phyloP scores from a whole-genome alignment of 2,888 invertebrate species.

The Ommatoiulus sabulosus region DNA sequence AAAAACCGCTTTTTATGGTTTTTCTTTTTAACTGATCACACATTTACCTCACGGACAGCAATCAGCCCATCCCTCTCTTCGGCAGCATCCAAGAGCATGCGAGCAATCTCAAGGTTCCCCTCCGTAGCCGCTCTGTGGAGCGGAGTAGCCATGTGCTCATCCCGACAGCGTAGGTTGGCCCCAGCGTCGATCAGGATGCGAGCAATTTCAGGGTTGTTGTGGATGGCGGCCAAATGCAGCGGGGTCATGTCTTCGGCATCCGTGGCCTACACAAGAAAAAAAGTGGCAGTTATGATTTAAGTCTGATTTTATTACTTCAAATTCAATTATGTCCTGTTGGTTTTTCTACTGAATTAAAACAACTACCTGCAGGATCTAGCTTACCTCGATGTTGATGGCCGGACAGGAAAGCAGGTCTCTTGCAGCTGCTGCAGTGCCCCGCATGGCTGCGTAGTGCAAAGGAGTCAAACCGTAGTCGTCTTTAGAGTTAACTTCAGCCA shows the following conservation, averaged over 20 bases:
- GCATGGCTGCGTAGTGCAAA: slow-evolving; percentile 69
- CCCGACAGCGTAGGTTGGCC: slow-evolving; percentile 63
- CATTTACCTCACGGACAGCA: slow-evolving; percentile 49
- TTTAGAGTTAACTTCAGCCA: slow-evolving; percentile 65
- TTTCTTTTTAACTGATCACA: neutral
- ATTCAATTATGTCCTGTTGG: too few species aligned
- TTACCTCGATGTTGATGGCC: slow-evolving; percentile 66
- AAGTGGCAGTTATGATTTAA: too few species aligned
- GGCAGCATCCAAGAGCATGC: slow-evolving; percentile 61
- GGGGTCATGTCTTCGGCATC: slow-evolving; percentile 66
- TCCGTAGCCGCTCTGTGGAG: slow-evolving; percentile 68
- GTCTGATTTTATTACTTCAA: too few species aligned
- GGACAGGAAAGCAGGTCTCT: slow-evolving; percentile 66
- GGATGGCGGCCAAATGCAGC: slow-evolving; percentile 68
- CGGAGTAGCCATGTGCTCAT: slow-evolving; percentile 67
- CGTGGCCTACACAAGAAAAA: neutral
- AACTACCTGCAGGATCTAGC: too few species aligned
- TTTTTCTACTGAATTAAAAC: too few species aligned
- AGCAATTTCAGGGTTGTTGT: slow-evolving; percentile 67
- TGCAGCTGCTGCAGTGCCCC: slow-evolving; percentile 68
- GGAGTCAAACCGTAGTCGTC: slow-evolving; percentile 68
- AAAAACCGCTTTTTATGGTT: too few species aligned
- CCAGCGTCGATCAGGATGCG: slow-evolving; percentile 66
- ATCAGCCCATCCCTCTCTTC: slow-evolving; percentile 63
- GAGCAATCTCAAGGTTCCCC: slow-evolving; percentile 62